Evolutionary conservation across 1,140 invertebrate species (phyloP), one percentile per base, ranked within the genome.

Genomic region (Atopsyche davidsoni): DNA sequence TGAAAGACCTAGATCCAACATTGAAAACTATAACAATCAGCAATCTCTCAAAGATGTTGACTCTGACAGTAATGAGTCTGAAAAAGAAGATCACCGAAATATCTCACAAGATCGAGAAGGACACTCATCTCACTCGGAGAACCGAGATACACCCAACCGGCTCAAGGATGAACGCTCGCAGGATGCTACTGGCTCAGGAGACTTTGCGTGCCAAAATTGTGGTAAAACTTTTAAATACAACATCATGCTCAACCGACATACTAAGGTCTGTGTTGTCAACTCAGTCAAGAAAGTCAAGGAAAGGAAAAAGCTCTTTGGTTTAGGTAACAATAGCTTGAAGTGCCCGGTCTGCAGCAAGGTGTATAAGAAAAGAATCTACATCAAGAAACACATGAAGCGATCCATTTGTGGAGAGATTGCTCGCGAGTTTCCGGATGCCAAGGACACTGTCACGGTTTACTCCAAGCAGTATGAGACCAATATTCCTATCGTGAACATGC

Each of bases 141-240:
- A 4, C 14, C 19, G 17, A 1, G 45, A 46, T 11, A 16, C 9
- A 11, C 7, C 43, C 2, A 22, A 31, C 14, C 22, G 32, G 13
- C 11, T 25, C 35, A 16, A 28, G n/a, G 35, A 28, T 7, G 35
- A 36, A 9, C 21, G 17, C 21, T 47, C 38, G n/a, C 39, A 23
- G n/a, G 40, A 43, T n/a, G 19, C 4, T 24, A 50, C 32, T 22
- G 24, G 61, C 55, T n/a, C 63, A 67, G 3, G 61, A 65, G 24
- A 64, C 39, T 52, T 67, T 10, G 61, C 45, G 3, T 74, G 70
- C 41, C 62, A 67, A 0, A 65, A 63, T 48, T 74, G 72, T 46
- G 64, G 62, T 6, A 71, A 69, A 46, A 62, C 60, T 3, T 72
- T 71, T 42, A 73, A 71, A 47, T 59, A 70, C 32, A 70, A 72